phyloP scores from a whole-genome alignment of 2,113 vertebrate genomes.

The Mola mola region DNA sequence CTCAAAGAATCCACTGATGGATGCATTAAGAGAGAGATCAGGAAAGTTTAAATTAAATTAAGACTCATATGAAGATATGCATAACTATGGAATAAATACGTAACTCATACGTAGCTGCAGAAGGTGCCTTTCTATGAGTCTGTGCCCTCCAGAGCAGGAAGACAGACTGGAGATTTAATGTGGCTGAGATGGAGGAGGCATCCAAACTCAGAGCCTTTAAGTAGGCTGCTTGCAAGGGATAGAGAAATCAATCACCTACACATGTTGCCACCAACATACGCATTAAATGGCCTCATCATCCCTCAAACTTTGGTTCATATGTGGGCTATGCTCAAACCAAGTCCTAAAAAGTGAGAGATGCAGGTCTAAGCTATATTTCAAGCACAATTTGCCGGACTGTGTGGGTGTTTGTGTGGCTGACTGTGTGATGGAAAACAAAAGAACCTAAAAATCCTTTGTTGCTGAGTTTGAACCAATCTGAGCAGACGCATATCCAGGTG shows the following conservation, averaged over 20 bases:
- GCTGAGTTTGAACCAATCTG: too few species aligned
- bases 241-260: constrained; percentile 64
- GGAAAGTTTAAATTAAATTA: constrained; percentile 2
- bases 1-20: neutral
- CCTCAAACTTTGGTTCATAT: constrained; percentile 40
- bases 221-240: constrained; percentile 59
- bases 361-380: constrained; percentile 24
- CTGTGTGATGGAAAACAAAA: constrained; percentile 10
- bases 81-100: constrained; percentile 30
- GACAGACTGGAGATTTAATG: constrained; percentile 59
- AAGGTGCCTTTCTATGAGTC: constrained; percentile 5
- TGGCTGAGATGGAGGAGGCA: constrained; percentile 53
- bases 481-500: constrained; percentile 39
- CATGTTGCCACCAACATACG: constrained; percentile 60
- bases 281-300: constrained; percentile 62
- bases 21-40: neutral
- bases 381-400: constrained; percentile 12
- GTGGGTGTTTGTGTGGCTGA: constrained; percentile 39
- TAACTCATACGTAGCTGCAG: constrained; percentile 1
- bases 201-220: constrained; percentile 59
- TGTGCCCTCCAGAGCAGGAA: constrained; percentile 3
- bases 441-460: too few species aligned
- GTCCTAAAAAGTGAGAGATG: constrained; percentile 38
- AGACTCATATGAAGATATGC: constrained; percentile 5
- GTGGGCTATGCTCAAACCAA: constrained; percentile 42